These are phyloP conservation scores for Netelia melanura DNA, from an alignment of 2,888 invertebrate species.

Conservation along the genomic window DNA sequence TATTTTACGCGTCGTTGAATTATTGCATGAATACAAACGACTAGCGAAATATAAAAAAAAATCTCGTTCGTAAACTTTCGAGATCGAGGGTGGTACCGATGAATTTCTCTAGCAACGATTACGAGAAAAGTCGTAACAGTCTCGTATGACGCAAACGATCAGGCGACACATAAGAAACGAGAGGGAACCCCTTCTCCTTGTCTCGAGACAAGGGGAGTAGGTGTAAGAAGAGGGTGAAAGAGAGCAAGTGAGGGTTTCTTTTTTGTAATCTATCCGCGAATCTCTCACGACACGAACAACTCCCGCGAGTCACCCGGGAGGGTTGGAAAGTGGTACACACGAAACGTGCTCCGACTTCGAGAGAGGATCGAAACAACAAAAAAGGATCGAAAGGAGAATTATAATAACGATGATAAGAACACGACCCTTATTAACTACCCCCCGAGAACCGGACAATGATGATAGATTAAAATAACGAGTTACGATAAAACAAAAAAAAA, in stretches of 20 bases:
- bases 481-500: no score
- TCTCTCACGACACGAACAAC: slow-evolving; percentile 68
- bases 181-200: background rate
- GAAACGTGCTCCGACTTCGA: slow-evolving; percentile 52
- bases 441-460: background rate
- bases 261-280: slow-evolving; percentile 55
- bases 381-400: background rate
- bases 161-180: slow-evolving; percentile 14
- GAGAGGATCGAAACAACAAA: slow-evolving; percentile 24
- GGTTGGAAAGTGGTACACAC: slow-evolving; percentile 67
- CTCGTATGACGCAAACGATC: slow-evolving; percentile 46
- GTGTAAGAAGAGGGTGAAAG: slow-evolving; percentile 13
- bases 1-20: no score
- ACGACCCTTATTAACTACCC: background rate
- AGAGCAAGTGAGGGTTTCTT: slow-evolving; percentile 17
- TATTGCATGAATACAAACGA: background rate
- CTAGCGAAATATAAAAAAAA: background rate
- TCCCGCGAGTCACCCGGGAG: slow-evolving; percentile 46
- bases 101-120: slow-evolving; percentile 42
- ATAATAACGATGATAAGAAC: background rate
- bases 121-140: slow-evolving; percentile 31
- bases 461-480: background rate
- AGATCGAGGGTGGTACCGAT: background rate
- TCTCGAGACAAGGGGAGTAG: slow-evolving; percentile 19
- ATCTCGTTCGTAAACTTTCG: background rate